phyloP scores from a whole-genome alignment of 2,797 vertebrate species.

The Malurus splendens region DNA sequence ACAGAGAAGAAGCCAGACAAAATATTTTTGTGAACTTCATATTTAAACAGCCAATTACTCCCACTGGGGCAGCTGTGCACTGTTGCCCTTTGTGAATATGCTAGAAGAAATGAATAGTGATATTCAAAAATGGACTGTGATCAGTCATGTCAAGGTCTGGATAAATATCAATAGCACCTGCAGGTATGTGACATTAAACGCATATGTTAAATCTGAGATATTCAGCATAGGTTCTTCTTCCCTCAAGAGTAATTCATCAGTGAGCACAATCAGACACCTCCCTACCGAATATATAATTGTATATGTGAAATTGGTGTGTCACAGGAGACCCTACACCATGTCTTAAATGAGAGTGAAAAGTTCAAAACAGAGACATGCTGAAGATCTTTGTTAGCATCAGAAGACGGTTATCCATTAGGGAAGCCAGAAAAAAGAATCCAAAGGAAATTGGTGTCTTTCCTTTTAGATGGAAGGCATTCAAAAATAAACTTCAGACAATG shows the following conservation, averaged over 20 bases:
- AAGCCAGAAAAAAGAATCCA: neutral
- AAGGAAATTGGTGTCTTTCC: neutral
- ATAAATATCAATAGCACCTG: neutral
- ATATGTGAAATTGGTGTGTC: rapidly evolving
- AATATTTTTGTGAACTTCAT: slow-evolving; percentile 27
- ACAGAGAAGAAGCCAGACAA: slow-evolving; percentile 4
- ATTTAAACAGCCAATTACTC: slow-evolving; percentile 7
- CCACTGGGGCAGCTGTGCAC: neutral
- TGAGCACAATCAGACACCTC: neutral
- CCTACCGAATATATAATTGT: neutral
- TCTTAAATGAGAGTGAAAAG: neutral
- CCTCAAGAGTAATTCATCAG: neutral
- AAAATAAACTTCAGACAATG: slow-evolving; percentile 37
- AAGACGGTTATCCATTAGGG: neutral
- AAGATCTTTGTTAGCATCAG: slow-evolving; percentile 7
- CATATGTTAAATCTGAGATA: neutral
- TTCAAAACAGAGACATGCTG: neutral
- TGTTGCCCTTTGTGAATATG: neutral
- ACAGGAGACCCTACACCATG: neutral
- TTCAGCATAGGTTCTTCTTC: neutral
- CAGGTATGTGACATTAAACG: neutral
- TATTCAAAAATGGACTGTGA: neutral
- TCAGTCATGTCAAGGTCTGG: neutral
- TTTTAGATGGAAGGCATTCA: slow-evolving; percentile 9
- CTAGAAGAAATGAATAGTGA: neutral